Evolutionary conservation across 2,888 invertebrate genomes (phyloP).

Genomic region (Cepaea hortensis): DNA sequence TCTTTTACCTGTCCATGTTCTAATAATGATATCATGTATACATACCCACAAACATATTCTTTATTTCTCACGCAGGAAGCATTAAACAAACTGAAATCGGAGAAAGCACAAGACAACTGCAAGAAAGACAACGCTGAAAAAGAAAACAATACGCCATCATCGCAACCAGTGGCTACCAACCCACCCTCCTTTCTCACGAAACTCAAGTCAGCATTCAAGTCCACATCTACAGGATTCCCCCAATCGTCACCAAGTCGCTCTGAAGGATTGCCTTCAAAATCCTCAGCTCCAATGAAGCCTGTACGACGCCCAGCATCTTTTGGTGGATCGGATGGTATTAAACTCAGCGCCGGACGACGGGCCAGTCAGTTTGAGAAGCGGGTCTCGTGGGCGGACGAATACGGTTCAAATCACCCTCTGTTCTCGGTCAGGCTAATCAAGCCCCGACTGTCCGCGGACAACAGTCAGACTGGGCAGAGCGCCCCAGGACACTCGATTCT

Average conservation of each 20-base stretch:
- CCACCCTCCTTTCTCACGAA: not conserved
- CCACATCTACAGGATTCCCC: not conserved
- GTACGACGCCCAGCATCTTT: constrained; percentile 44
- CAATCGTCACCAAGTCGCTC: not conserved
- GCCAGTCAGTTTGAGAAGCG: constrained; percentile 41
- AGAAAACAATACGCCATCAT: not conserved
- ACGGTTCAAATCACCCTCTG: constrained; percentile 32
- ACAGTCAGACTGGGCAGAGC: not conserved
- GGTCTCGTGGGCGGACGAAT: constrained; percentile 46
- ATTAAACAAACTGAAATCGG: not conserved
- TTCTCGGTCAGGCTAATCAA: constrained; percentile 38
- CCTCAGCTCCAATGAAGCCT: not conserved
- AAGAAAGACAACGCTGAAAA: not conserved
- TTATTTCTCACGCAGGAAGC: not conserved
- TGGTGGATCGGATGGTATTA: constrained; percentile 39
- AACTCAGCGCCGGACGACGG: constrained; percentile 9
- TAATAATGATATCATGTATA: not conserved
- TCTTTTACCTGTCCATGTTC: not conserved
- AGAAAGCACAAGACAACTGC: not conserved
- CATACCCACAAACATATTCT: not conserved
- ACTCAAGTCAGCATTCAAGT: constrained; percentile 17
- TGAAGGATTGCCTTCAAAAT: not conserved
- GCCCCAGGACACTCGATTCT: constrained; percentile 41
- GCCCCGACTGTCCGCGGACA: constrained; percentile 31
- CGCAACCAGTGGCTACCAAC: not conserved